These are phyloP conservation scores for Lathamus discolor DNA, from an alignment of 2,113 vertebrate species.

Conservation along the genomic window DNA sequence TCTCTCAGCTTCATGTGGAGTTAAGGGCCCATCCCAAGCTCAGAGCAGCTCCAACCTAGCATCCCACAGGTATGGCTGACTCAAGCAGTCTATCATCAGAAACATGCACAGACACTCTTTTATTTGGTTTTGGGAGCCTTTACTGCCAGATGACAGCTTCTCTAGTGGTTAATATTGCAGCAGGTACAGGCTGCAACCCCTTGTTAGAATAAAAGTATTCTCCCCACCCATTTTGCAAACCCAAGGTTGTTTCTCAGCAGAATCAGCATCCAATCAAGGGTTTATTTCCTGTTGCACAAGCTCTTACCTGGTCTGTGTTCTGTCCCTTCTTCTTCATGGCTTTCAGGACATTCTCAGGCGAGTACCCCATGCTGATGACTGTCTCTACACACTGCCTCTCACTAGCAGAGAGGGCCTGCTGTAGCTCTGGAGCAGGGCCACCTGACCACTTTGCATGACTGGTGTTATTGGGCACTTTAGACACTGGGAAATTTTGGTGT, in stretches of 20 bases:
- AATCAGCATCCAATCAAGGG: neutral
- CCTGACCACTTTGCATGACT: conserved; percentile 30
- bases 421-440: neutral
- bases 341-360: conserved; percentile 85
- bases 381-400: conserved; percentile 90
- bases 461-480: conserved; percentile 73
- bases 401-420: conserved; percentile 81
- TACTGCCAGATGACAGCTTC: neutral
- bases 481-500: conserved; percentile 63
- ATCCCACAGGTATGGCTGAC: neutral
- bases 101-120: neutral
- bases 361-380: conserved; percentile 92
- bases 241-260: neutral
- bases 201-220: neutral
- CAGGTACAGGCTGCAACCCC: neutral
- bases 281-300: neutral
- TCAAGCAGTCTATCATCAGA: neutral
- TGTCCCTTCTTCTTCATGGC: conserved; percentile 96
- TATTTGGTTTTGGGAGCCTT: neutral
- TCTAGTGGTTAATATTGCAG: neutral
- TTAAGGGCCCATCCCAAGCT: neutral
- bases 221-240: neutral
- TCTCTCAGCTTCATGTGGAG: neutral
- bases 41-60: neutral
- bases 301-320: conserved; percentile 90